phyloP scores from a whole-genome alignment of 2,888 invertebrate species.

The Scelioninae gen. 1 region DNA sequence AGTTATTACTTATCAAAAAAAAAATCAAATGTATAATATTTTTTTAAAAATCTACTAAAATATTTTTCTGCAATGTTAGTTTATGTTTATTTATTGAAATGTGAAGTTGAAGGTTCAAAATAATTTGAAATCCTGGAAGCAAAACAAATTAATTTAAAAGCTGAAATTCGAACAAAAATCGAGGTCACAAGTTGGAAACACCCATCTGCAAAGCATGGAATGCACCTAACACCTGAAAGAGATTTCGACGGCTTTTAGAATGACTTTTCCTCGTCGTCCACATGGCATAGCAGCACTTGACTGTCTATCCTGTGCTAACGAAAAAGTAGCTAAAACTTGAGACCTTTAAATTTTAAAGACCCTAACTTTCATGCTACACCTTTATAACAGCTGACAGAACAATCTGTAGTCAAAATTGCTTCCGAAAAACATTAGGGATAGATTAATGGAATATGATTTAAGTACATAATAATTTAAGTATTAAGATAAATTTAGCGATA shows the following conservation, averaged over 20 bases:
- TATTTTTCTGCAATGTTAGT: no score
- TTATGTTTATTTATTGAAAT: neutral
- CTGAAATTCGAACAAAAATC: no score
- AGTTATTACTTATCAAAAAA: no score
- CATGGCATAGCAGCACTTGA: constrained; percentile 50
- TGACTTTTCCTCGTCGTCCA: constrained; percentile 39
- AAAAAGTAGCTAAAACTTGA: constrained; percentile 31
- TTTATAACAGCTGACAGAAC: constrained; percentile 55
- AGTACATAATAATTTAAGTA: constrained; percentile 16
- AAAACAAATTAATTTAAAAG: no score
- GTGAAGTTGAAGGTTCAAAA: no score
- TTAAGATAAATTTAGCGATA: constrained; percentile 7
- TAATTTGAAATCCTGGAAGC: neutral
- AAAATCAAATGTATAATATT: no score
- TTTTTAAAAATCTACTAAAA: no score
- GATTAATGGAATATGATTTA: constrained; percentile 33
- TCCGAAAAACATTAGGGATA: constrained; percentile 48
- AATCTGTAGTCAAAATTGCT: constrained; percentile 53
- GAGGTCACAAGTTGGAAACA: constrained; percentile 1
- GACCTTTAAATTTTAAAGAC: constrained; percentile 66
- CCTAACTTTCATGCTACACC: constrained; percentile 20
- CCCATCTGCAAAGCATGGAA: constrained; percentile 39
- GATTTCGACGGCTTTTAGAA: constrained; percentile 31
- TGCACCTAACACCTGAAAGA: constrained; percentile 42
- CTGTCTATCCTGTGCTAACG: constrained; percentile 8